phyloP scores from a whole-genome alignment of 2,888 invertebrate genomes.

The Brachycybe producta region DNA sequence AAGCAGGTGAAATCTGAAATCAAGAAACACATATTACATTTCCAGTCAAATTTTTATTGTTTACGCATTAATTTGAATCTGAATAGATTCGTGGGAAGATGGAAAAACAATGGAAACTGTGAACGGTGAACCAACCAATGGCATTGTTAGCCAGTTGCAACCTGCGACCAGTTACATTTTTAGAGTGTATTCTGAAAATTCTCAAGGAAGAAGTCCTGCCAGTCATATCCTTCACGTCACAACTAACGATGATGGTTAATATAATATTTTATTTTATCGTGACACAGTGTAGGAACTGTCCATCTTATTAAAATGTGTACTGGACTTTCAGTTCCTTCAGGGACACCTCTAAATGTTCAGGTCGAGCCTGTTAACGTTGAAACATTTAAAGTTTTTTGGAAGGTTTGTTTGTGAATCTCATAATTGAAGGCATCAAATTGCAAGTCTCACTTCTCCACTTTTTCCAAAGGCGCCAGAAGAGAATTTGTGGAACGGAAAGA shows the following conservation, averaged over 20 bases:
- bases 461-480: conserved; percentile 18
- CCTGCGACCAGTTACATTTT: conserved; percentile 16
- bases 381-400: conserved; percentile 13
- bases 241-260: conserved; percentile 26
- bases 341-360: conserved; percentile 8
- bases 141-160: conserved; percentile 14
- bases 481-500: conserved; percentile 18
- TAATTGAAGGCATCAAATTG: too few species aligned
- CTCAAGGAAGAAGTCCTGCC: conserved; percentile 19
- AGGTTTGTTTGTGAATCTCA: conserved; percentile 37
- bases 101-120: conserved; percentile 14
- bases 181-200: conserved; percentile 12
- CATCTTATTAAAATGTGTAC: not conserved
- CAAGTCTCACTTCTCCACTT: too few species aligned
- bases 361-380: conserved; percentile 5
- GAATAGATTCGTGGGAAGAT: conserved; percentile 13
- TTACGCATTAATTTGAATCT: not conserved
- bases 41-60: not conserved
- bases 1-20: conserved; percentile 5
- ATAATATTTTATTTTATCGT: too few species aligned
- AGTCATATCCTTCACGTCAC: conserved; percentile 31
- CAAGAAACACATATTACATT: not conserved
- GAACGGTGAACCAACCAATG: conserved; percentile 11
- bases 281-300: too few species aligned
- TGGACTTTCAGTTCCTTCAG: conserved; percentile 2